Evolutionary conservation across 2,888 invertebrate species (phyloP), one percentile per base, ranked within the genome.

Genomic region (Plemyria rubiginata): DNA sequence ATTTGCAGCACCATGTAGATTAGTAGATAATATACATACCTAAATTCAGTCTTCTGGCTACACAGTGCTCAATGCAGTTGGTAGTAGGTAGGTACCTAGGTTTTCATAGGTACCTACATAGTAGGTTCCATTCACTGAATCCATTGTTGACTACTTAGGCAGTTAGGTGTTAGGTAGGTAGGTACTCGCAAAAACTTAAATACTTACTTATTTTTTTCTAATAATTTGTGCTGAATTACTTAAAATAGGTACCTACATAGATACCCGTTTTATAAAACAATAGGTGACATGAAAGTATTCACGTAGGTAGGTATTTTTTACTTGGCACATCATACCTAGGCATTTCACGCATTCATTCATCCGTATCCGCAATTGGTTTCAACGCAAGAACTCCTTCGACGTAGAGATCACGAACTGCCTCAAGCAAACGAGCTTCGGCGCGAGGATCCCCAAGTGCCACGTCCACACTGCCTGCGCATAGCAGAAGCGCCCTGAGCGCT

Each of bases 381-480:
- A 94, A 86, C 11, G 88, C 90, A 28, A 96, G 93, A 59, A 96
- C 94, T 12, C 96, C 96, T 62, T 96, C 95, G 13, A 93, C 93
- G 80, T 96, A 93, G 40, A 96, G 93, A 82, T 97, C 97, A 66
- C 95, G 94, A 38, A 97, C 94, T 0, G 96, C 95, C 79, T 96
- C 96, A 67, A 96, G 90, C 52, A 97, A 90, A 54, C 97, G 94
- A 73, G 95, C 94, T 80, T 97, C 97, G 32, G 96, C 96, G 58
- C 95, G 93, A 0, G 95, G 94, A 79, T 96, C 95, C 0, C 96
- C 96, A 15, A 97, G 87, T 5, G 96, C 97, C 53, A 97, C 95
- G 79, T 97, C 97, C 6, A 97, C 96, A 41, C 96, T 96, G 22
- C 97, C 97, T 63, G 97, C 96, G 77, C 96, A 96, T 3, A 97